Evolutionary conservation across 2,888 invertebrate species (phyloP).

Genomic region (Leucozona laternaria): DNA sequence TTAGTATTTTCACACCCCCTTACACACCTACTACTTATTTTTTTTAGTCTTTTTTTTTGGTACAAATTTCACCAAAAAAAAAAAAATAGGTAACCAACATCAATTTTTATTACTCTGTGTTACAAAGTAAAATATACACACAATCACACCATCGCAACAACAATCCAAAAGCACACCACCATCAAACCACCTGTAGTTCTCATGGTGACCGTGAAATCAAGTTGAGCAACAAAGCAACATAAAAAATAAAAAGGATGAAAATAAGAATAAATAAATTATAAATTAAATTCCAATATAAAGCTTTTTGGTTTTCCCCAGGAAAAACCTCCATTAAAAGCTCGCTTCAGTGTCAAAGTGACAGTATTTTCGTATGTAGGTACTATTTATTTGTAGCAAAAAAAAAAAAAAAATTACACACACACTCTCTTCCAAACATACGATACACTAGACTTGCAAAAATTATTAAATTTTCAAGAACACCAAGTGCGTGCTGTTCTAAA

Average conservation of each 20-base stretch:
- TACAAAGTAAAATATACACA: conserved; percentile 1
- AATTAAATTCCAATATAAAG: conserved; percentile 40
- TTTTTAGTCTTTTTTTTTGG: not conserved
- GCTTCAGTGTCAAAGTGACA: not conserved
- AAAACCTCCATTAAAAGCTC: conserved; percentile 48
- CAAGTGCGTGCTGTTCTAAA: conserved; percentile 33
- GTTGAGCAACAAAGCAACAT: conserved; percentile 34
- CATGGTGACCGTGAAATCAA: conserved; percentile 72
- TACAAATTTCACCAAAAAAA: not conserved
- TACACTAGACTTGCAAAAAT: not conserved
- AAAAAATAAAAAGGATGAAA: conserved; percentile 20
- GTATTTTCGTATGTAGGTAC: conserved; percentile 8
- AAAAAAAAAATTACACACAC: conserved; percentile 9
- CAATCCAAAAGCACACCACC: conserved; percentile 36
- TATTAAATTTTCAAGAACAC: conserved; percentile 52
- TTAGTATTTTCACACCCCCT: conserved; percentile 41
- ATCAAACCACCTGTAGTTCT: conserved; percentile 73
- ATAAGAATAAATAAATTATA: conserved; percentile 34
- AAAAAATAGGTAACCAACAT: not conserved
- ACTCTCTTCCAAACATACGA: not conserved
- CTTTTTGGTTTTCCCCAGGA: conserved; percentile 28
- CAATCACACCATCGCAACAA: conserved; percentile 22
- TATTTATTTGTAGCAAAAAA: not conserved
- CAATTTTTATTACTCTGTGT: not conserved
- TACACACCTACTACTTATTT: not conserved